These are phyloP conservation scores for Papilio glaucus DNA, from an alignment of 1,140 invertebrate species.

Conservation along the genomic window DNA sequence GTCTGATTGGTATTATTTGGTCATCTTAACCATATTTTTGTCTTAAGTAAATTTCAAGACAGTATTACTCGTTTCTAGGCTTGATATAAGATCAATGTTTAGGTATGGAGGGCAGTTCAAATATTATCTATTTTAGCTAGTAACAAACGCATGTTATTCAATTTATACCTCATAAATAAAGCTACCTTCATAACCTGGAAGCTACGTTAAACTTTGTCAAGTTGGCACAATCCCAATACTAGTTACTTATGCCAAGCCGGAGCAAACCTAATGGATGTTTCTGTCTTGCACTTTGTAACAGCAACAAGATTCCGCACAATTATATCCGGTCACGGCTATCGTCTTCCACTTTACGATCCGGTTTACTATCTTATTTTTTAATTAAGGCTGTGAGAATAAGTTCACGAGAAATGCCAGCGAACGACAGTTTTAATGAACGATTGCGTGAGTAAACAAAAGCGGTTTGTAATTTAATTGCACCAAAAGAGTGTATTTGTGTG, in stretches of 20 bases:
- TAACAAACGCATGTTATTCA: neutral
- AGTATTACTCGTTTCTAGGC: too few relatives aligned
- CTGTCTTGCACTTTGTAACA: neutral
- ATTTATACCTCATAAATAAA: neutral
- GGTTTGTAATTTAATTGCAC: neutral
- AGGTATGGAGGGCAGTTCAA: too few relatives aligned
- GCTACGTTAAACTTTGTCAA: neutral
- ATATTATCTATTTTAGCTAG: too few relatives aligned
- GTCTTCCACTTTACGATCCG: slow-evolving; percentile 10
- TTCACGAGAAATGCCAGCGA: neutral
- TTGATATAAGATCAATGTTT: too few relatives aligned
- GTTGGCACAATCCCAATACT: neutral
- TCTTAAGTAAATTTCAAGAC: too few relatives aligned
- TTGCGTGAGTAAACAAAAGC: neutral
- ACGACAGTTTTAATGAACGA: neutral
- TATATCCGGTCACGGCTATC: slow-evolving; percentile 26
- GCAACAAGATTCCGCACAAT: neutral
- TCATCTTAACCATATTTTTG: too few relatives aligned
- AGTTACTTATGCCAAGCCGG: neutral
- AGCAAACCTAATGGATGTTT: slow-evolving; percentile 23
- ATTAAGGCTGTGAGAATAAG: slow-evolving; percentile 31
- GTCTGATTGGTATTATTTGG: too few relatives aligned
- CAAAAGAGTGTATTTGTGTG: too few relatives aligned
- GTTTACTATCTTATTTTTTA: slow-evolving; percentile 25
- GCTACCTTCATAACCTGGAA: neutral